These are phyloP conservation scores for Bugula neritina DNA, from an alignment of 2,888 invertebrate species.

Conservation along the genomic window DNA sequence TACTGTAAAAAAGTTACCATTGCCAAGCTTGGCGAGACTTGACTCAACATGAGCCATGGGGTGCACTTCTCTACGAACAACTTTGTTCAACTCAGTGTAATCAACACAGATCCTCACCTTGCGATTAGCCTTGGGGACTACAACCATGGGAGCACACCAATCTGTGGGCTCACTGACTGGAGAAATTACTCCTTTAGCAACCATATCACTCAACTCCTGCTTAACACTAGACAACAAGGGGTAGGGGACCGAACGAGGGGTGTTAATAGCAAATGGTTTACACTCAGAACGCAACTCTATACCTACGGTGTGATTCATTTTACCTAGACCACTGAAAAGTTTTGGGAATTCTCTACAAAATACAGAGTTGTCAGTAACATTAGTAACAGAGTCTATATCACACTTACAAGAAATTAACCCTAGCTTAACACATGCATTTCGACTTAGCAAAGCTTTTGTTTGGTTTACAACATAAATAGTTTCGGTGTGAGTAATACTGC, in stretches of 20 bases:
- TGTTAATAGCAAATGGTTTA: slow-evolving; percentile 1
- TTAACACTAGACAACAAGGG: neutral
- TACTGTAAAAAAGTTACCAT: slow-evolving; percentile 31
- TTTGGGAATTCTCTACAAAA: neutral
- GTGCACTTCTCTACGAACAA: slow-evolving; percentile 2
- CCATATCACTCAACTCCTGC: neutral
- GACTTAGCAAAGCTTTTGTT: slow-evolving; percentile 12
- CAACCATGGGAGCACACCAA: slow-evolving; percentile 13
- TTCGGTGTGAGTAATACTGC: neutral
- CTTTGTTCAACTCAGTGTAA: slow-evolving; percentile 4
- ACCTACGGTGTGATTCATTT: neutral
- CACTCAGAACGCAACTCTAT: neutral
- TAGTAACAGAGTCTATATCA: slow-evolving; percentile 1
- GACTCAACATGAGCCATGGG: slow-evolving; percentile 29
- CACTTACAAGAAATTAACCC: slow-evolving; percentile 3
- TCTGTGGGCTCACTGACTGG: neutral
- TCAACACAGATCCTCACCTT: slow-evolving; percentile 10
- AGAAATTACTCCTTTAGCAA: neutral
- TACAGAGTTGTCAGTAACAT: no score
- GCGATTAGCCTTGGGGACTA: neutral
- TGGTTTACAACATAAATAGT: slow-evolving; percentile 2
- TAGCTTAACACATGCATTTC: slow-evolving; percentile 12
- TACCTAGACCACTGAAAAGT: slow-evolving; percentile 1
- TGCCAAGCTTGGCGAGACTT: slow-evolving; percentile 28
- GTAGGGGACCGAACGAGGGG: slow-evolving; percentile 10